A percentile compares a stretch with the other conserved stretches of the same genome.
These are phyloP conservation scores for Cantharis rustica DNA, from an alignment of 2,888 invertebrate species.

Conservation along the genomic window DNA sequence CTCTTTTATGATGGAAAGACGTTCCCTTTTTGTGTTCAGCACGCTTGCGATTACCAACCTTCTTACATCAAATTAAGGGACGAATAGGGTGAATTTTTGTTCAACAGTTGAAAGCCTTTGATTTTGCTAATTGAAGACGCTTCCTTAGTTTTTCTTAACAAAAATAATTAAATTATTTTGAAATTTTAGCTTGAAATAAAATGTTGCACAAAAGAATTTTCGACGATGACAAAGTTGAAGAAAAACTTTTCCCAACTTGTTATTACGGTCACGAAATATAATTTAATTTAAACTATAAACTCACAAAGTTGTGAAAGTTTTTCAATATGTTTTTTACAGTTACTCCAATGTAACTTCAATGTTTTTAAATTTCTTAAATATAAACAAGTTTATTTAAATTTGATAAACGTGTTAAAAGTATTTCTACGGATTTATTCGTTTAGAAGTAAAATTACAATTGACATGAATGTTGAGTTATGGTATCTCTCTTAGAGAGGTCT, in stretches of 20 bases:
- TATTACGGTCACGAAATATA: not conserved
- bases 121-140: not conserved
- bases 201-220: not conserved
- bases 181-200: not conserved
- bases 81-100: not conserved
- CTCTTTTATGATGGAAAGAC: not conserved
- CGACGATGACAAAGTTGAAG: not conserved
- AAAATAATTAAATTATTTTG: not conserved
- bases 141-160: not conserved
- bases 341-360: no score
- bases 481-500: not conserved
- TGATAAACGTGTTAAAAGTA: not conserved
- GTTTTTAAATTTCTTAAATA: not conserved
- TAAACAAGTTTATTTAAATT: not conserved
- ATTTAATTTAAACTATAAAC: constrained; percentile 1
- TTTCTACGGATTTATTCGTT: not conserved
- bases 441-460: not conserved
- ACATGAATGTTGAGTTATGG: not conserved
- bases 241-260: not conserved
- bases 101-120: not conserved
- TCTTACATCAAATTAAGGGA: not conserved
- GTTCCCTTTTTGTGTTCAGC: not conserved
- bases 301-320: not conserved
- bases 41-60: not conserved
- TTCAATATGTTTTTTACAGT: not conserved